Evolutionary conservation across 2,797 vertebrate genomes (phyloP), one percentile per base, ranked within the genome.

Genomic region (Argya squamiceps): DNA sequence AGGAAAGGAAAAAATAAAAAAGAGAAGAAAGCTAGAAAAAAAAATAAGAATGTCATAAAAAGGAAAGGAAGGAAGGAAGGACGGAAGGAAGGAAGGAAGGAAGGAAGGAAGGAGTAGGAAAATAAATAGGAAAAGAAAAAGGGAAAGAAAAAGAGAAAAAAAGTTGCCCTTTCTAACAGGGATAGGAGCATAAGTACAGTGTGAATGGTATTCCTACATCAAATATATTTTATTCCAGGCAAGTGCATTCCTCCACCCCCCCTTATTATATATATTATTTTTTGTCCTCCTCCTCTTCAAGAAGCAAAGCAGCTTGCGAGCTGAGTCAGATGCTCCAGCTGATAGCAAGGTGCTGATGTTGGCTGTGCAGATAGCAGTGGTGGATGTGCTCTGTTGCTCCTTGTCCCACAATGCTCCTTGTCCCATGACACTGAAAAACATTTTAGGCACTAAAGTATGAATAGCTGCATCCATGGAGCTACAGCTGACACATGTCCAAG

Each of bases 291-390:
- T 53, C 2, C 7, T 36, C 17, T 70, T 39, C 36, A 46, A 46
- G 29, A 82, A 30, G 9, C 9, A 47, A 36, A 44, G 12, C 37
- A 44, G 12, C 37, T 84, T 55, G 10, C 17, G 3, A 17, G 8
- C 46, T 24, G 23, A 64, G 27, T 12, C 30, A 4, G 13, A 50
- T 32, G 22, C 39, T 24, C 11, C 32, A 15, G 13, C 15, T 34
- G 32, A 10, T 6, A 22, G n/a, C 4, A 2, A n/a, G 18, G n/a
- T 23, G 10, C 1, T 39, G 58, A 0, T 8, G 8, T 52, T 65
- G 30, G 12, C 46, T 1, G 0, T 77, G 30, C 24, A 24, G 26
- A 11, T 3, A 17, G 26, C 36, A 11, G 12, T 8, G n/a, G 60
- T 59, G 39, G 37, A 53, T 58, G 13, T 2, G 6, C 22, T 37